These are phyloP conservation scores for Pseudochirops cupreus DNA, from an alignment of 2,797 vertebrate genomes.

Conservation along the genomic window DNA sequence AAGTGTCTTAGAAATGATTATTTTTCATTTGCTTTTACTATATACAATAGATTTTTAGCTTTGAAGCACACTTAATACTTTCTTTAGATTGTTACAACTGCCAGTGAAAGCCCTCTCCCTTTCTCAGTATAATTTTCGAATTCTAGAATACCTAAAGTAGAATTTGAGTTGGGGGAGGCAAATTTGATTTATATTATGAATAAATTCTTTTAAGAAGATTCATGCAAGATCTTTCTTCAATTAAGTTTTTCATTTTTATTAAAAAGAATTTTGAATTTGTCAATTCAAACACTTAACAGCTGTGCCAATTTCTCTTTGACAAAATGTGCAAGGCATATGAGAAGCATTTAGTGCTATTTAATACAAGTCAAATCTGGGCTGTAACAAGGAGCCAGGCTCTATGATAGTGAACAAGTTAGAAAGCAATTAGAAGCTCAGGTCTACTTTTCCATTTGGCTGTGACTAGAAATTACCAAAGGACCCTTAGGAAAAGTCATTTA, in stretches of 20 bases:
- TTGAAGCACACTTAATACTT: neutral
- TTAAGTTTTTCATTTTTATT: neutral
- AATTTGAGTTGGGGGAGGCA: constrained; percentile 32
- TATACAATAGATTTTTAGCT: neutral
- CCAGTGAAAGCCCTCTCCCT: constrained; percentile 31
- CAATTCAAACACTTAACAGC: constrained; percentile 1
- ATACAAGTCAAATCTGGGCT: constrained; percentile 1
- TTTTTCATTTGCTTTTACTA: constrained; percentile 31
- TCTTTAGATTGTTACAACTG: neutral
- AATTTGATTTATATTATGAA: constrained; percentile 22
- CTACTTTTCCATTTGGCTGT: neutral
- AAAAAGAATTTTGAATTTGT: constrained; percentile 48
- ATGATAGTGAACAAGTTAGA: neutral
- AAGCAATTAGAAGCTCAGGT: neutral
- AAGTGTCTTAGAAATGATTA: constrained; percentile 29
- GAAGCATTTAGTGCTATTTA: neutral
- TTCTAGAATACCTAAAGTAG: constrained; percentile 11
- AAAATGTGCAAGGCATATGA: constrained; percentile 18
- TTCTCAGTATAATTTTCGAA: constrained; percentile 36
- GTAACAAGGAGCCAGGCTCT: neutral
- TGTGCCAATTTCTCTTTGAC: constrained; percentile 18
- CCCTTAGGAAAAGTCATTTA: neutral
- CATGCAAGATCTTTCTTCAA: neutral
- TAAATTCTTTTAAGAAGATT: constrained; percentile 28
- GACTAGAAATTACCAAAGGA: neutral